Evolutionary conservation across 2,113 vertebrate genomes (phyloP).

Genomic region (Peromyscus polionotus): DNA sequence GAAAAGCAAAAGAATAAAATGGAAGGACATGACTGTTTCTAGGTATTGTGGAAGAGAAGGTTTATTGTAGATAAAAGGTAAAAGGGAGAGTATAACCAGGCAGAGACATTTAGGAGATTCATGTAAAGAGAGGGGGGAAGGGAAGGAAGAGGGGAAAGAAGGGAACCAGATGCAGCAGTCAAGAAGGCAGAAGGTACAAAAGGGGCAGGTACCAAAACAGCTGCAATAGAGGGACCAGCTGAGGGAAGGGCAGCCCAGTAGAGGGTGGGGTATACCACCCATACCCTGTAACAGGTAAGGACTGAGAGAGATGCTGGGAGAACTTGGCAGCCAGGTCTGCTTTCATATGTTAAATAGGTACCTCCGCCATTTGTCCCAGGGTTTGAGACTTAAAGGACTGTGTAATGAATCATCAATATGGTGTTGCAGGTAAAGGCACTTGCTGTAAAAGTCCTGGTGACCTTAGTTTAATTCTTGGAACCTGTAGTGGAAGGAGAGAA

Average conservation of each 20-base stretch:
- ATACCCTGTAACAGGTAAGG: neutral
- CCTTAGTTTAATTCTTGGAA: neutral
- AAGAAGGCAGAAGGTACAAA: neutral
- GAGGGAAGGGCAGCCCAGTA: neutral
- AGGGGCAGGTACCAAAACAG: neutral
- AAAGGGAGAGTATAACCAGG: neutral
- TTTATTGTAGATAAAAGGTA: neutral
- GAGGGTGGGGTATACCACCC: neutral
- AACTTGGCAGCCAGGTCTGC: neutral
- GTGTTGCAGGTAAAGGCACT: neutral
- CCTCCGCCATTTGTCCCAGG: neutral
- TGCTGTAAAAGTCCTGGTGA: neutral
- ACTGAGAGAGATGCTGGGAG: neutral
- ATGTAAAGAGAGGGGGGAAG: neutral
- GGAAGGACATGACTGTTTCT: neutral
- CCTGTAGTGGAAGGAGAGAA: neutral
- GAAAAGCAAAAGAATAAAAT: neutral
- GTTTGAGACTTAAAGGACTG: neutral
- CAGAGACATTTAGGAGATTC: too few species aligned
- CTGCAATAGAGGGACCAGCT: neutral
- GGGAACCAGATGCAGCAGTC: neutral
- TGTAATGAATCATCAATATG: neutral
- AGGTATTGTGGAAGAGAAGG: neutral
- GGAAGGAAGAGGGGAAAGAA: neutral
- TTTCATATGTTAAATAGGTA: neutral